Evolutionary conservation across 2,888 invertebrate species (phyloP).

Genomic region (Frankliniella fusca): DNA sequence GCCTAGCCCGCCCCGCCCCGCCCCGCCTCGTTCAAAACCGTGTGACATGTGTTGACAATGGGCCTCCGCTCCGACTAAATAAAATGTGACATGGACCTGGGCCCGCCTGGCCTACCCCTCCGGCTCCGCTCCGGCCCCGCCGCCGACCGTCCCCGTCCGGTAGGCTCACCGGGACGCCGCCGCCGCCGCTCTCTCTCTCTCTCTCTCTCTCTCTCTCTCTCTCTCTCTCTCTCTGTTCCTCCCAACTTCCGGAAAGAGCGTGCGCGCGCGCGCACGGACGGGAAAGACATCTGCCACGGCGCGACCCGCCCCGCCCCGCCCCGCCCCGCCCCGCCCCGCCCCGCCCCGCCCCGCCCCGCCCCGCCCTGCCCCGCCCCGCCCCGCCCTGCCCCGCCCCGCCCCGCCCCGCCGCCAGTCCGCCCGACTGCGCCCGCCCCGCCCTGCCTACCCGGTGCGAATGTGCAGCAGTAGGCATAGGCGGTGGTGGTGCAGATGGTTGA

Average conservation of each 20-base stretch:
- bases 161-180: too few relatives aligned
- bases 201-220: too few relatives aligned
- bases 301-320: too few relatives aligned
- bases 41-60: conserved; percentile 24
- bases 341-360: too few relatives aligned
- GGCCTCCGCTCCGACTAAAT: not conserved
- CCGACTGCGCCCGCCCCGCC: too few relatives aligned
- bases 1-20: not conserved
- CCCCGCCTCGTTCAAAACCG: not conserved
- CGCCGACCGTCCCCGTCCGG: not conserved
- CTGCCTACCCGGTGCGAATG: not conserved
- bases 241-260: not conserved
- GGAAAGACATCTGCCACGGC: conserved; percentile 8
- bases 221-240: not conserved
- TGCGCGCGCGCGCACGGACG: not conserved
- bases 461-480: not conserved
- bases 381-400: too few relatives aligned
- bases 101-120: not conserved
- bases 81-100: conserved; percentile 21
- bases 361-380: too few relatives aligned
- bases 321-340: too few relatives aligned
- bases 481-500: conserved; percentile 23
- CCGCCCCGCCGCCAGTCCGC: too few relatives aligned
- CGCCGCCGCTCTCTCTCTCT: too few relatives aligned
- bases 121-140: not conserved